Evolutionary conservation across 2,113 vertebrate genomes (phyloP), one percentile per base, ranked within the genome.

Genomic region (Erythrocercus mccallii): DNA sequence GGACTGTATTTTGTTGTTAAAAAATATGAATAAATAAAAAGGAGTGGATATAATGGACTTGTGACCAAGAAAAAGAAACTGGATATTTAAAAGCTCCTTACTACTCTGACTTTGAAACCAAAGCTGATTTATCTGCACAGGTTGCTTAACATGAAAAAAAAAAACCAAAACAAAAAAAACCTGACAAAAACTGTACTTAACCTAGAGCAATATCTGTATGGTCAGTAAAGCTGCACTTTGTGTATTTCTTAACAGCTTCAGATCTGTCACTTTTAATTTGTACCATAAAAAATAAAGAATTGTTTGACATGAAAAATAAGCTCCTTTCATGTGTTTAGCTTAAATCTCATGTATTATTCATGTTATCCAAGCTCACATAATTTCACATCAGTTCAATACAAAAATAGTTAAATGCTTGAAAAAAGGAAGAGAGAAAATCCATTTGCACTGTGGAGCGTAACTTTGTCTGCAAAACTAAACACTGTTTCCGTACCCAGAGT

Each of bases 191-290:
- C 98, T 99, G 98, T 99, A 99, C 98, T 98, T 99, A 98, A 99
- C 99, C 98, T 99, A 99, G 99, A 99, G 99, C 99, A 99, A 99
- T 99, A 99, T 99, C 98, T 99, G 99, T 99, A 99, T 98, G 99
- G 98, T 99, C 98, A 98, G 98, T 99, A 98, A 98, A 98, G 98
- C 99, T 99, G 99, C 99, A 99, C 99, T 99, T 99, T 99, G 99
- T 99, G 99, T 99, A 98, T 99, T 99, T 99, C 98, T 98, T 98
- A 98, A 98, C 98, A 98, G 98, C 99, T 99, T 99, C 98, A 98
- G 98, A 98, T 99, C 98, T 99, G 99, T 99, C 99, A 99, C 98
- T 98, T 99, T 99, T 98, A 98, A 99, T 99, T 99, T 99, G 98
- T 99, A 99, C 96, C 99, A 99, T 99, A 98, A 99, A 98, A 99